A percentile compares a stretch with the other conserved stretches of the same genome.
Evolutionary conservation across 1,140 invertebrate species (phyloP).

Genomic region (Melitaea cinxia): DNA sequence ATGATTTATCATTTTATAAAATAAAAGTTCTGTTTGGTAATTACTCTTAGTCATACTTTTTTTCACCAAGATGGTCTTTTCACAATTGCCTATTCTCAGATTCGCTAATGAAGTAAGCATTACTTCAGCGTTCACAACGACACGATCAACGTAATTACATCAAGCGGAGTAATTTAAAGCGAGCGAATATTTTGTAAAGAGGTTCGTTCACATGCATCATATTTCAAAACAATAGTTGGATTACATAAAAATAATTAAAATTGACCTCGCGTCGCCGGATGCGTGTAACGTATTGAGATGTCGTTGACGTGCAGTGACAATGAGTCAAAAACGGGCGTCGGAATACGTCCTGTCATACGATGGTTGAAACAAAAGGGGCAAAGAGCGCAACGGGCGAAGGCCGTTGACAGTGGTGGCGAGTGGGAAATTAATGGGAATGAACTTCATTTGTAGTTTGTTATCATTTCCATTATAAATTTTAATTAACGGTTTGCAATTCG

Average conservation of each 20-base stretch:
- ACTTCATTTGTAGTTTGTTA: constrained; percentile 45
- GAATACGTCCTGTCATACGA: constrained; percentile 30
- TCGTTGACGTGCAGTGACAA: constrained; percentile 57
- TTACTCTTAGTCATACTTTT: not conserved
- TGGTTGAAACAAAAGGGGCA: constrained; percentile 70
- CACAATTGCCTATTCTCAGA: constrained; percentile 18
- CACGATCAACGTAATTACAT: constrained; percentile 37
- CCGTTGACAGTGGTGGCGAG: constrained; percentile 57
- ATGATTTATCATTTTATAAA: not conserved
- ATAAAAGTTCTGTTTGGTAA: not conserved
- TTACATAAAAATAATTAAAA: constrained; percentile 73
- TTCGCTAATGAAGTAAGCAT: constrained; percentile 29
- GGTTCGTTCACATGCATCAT: constrained; percentile 54
- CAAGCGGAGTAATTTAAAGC: constrained; percentile 32
- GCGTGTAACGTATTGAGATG: constrained; percentile 56
- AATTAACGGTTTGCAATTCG: not conserved
- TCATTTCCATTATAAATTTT: not conserved
- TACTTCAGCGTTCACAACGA: constrained; percentile 27
- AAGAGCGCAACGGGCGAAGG: constrained; percentile 69
- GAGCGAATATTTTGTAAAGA: constrained; percentile 36
- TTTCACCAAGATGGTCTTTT: not conserved
- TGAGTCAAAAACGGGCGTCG: constrained; percentile 28
- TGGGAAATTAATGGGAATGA: constrained; percentile 62
- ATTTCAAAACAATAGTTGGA: constrained; percentile 58
- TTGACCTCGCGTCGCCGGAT: constrained; percentile 60